Base-by-base conservation (phyloP, 2,888 invertebrate species). In the Papilio protenor region DNA sequence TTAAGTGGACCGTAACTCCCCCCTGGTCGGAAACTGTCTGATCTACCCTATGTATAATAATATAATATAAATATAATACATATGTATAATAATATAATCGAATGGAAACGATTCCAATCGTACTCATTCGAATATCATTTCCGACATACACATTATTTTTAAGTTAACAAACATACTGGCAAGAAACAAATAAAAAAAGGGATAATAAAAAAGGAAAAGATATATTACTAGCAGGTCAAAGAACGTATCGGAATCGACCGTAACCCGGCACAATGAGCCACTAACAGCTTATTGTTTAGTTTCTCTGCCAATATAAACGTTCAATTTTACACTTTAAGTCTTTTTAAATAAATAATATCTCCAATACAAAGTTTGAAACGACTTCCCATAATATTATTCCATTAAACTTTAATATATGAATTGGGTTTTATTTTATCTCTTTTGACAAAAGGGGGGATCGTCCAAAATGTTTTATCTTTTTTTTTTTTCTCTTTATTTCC, bases 231-330 rank as follows among this genome's bases (percentile, higher is more conserved):
- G 64, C 75, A 79, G 83, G 86, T 83, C 83, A 79, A 82, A 82
- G 81, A 83, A 83, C 77, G 80, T 77, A 78, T 79, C 75, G 81
- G 82, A 85, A 85, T 88, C 71, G 52, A n/a, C 71, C 55, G 55
- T 59, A 70, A 73, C 73, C 18, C 18, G 21, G 55, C 23, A 55
- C 77, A 66, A 77, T 77, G 73, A 72, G 64, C 23, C 64, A 72
- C 40, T 77, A 77, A 66, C 77, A 77, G 64, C 55, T 27, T 55
- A 73, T 73, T 73, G 64, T 77, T 77, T 77, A 40, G 45, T 18
- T 66, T 16, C 73, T 8, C 40, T 45, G 6, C 21, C 52, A 40
- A 73, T 66, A 77, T 40, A 27, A 59, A 11, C 23, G 33, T 57
- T 76, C 4, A 52, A 23, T 71, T 76, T 76, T 47, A 10, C 12